These are phyloP conservation scores for Anthopleura xanthogrammica DNA, from an alignment of 92 coral and sea anemone species.

Conservation along the genomic window DNA sequence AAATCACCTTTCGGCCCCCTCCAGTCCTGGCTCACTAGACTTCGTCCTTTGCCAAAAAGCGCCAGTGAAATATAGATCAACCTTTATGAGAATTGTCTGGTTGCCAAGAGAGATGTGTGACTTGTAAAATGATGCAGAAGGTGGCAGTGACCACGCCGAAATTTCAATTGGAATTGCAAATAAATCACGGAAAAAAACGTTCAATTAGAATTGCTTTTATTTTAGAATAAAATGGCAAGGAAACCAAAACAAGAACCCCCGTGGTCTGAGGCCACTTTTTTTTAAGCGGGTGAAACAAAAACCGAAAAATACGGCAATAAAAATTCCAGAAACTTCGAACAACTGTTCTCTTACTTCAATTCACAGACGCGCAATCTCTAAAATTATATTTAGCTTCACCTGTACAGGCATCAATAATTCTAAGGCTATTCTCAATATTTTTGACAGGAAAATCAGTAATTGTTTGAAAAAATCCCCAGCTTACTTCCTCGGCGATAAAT, in stretches of 20 bases:
- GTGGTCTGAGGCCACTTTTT: too few relatives aligned
- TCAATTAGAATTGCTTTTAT: background rate
- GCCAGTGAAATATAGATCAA: background rate
- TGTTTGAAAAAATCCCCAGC: too few relatives aligned
- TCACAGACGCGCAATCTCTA: too few relatives aligned
- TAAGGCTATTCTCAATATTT: too few relatives aligned
- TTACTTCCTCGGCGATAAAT: too few relatives aligned
- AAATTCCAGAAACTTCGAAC: too few relatives aligned
- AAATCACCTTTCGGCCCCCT: background rate
- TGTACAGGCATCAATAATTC: too few relatives aligned
- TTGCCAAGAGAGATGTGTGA: background rate
- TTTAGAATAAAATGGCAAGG: background rate
- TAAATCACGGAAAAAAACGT: background rate
- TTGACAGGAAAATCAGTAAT: too few relatives aligned
- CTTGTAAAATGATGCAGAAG: background rate
- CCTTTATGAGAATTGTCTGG: background rate
- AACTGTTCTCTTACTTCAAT: too few relatives aligned
- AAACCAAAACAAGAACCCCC: background rate
- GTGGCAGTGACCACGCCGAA: background rate
- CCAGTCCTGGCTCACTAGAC: background rate
- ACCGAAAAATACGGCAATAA: too few relatives aligned
- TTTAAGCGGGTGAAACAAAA: too few relatives aligned
- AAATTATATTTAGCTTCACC: too few relatives aligned
- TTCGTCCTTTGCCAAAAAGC: background rate
- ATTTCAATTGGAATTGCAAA: slow-evolving; percentile 3